Conservation (phyloP, 2,113 vertebrate species). For the Odobenus rosmarus region DNA sequence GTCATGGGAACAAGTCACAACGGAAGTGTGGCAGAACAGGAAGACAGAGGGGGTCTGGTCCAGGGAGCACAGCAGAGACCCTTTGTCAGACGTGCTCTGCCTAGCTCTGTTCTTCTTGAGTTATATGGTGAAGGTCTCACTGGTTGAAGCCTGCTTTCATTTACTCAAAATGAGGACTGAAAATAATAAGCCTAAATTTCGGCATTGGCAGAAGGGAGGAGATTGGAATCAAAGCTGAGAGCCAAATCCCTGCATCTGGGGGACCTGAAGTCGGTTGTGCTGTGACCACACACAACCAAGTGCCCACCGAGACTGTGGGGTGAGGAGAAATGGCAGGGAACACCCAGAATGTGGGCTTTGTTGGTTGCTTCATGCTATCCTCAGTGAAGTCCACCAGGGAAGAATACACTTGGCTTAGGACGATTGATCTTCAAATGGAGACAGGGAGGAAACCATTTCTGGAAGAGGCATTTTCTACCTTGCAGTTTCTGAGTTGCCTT, state of each 20-base stretch:
- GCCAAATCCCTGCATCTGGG: too few species aligned
- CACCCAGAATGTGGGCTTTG: rapidly evolving
- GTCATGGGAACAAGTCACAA: background rate
- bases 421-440: background rate
- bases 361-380: rapidly evolving
- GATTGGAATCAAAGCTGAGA: rapidly evolving
- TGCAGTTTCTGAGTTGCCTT: background rate
- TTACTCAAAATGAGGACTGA: background rate
- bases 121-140: background rate
- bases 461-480: background rate
- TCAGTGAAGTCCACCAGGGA: background rate
- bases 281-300: background rate
- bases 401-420: rapidly evolving
- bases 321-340: background rate
- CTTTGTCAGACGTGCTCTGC: rapidly evolving
- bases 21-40: rapidly evolving
- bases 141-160: background rate
- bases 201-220: background rate
- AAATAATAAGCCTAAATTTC: background rate
- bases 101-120: rapidly evolving
- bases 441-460: too few species aligned
- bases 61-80: rapidly evolving
- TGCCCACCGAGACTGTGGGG: too few species aligned
- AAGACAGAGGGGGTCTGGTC: background rate
- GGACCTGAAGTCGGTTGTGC: too few species aligned